Conservation (phyloP, 2,113 vertebrate species). For the Okapia johnstoni region DNA sequence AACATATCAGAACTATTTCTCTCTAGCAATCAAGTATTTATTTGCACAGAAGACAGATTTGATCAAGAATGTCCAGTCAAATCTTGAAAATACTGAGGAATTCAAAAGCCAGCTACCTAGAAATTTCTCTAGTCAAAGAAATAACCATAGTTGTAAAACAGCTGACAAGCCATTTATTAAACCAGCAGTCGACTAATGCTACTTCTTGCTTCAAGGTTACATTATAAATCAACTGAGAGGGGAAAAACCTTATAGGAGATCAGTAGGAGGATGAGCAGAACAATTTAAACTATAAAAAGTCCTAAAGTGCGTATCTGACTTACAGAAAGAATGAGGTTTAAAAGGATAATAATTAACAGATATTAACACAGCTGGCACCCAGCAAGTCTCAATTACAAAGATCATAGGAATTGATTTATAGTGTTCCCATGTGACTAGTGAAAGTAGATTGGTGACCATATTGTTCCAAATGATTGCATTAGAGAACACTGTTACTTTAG, state of each 20-base stretch:
- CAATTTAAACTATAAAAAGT: conserved; percentile 57
- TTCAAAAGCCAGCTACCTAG: conserved; percentile 36
- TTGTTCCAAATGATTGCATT: conserved; percentile 59
- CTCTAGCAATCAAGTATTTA: conserved; percentile 44
- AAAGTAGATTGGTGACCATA: conserved; percentile 57
- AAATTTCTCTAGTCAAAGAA: conserved; percentile 61
- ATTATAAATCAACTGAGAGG: conserved; percentile 77
- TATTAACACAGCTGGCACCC: conserved; percentile 39
- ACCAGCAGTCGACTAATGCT: conserved; percentile 70
- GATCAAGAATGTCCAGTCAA: conserved; percentile 45
- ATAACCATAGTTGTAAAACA: conserved; percentile 68
- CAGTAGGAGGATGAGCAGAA: conserved; percentile 65
- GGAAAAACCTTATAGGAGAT: conserved; percentile 40
- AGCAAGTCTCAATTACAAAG: conserved; percentile 28
- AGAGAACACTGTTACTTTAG: conserved; percentile 38
- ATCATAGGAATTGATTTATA: conserved; percentile 69
- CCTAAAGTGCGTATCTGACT: conserved; percentile 40
- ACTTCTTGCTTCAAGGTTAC: conserved; percentile 79
- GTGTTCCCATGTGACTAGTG: conserved; percentile 66
- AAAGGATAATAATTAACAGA: conserved; percentile 48
- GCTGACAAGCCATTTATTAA: conserved; percentile 80
- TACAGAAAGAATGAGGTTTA: conserved; percentile 43
- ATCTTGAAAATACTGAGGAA: conserved; percentile 56
- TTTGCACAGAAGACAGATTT: conserved; percentile 23
- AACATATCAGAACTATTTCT: background rate